A percentile compares a stretch with the other conserved stretches of the same genome.
phyloP scores from a whole-genome alignment of 2,113 vertebrate genomes.

The Tetrao urogallus region DNA sequence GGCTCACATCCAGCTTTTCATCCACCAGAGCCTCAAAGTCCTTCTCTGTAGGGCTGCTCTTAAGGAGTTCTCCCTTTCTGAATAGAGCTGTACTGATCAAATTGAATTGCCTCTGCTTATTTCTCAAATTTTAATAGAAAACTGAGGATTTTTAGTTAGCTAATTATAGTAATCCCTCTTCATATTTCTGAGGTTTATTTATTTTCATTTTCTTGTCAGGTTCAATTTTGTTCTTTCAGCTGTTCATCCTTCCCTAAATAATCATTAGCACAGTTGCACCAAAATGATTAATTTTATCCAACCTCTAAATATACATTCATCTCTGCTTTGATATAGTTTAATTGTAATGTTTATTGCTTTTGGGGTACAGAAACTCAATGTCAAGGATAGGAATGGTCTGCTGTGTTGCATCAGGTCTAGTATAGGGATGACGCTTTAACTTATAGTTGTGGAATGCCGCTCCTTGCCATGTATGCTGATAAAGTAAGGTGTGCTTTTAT shows the following conservation, averaged over 20 bases:
- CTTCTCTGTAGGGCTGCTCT: no score
- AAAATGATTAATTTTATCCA: background rate
- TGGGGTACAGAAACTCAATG: background rate
- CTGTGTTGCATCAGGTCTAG: background rate
- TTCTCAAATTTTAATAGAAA: constrained; percentile 36
- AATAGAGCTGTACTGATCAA: background rate
- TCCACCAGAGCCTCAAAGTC: no score
- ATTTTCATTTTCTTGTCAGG: constrained; percentile 1
- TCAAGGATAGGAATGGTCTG: background rate
- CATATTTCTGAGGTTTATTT: background rate
- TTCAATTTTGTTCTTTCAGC: background rate
- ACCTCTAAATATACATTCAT: background rate
- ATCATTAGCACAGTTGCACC: background rate
- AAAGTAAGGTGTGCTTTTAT: background rate
- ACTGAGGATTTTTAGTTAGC: background rate
- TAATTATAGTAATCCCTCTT: background rate
- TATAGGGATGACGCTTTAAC: background rate
- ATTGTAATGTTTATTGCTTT: background rate
- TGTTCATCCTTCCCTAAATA: background rate
- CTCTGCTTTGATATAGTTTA: background rate
- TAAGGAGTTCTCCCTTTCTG: no score
- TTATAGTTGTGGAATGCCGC: background rate
- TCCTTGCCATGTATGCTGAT: background rate
- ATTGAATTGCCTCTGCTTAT: background rate
- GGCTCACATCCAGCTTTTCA: no score